A percentile compares a stretch with the other conserved stretches of the same genome.
Conservation (phyloP, 2,888 invertebrate species). For the Caenorhabditis sp. region DNA sequence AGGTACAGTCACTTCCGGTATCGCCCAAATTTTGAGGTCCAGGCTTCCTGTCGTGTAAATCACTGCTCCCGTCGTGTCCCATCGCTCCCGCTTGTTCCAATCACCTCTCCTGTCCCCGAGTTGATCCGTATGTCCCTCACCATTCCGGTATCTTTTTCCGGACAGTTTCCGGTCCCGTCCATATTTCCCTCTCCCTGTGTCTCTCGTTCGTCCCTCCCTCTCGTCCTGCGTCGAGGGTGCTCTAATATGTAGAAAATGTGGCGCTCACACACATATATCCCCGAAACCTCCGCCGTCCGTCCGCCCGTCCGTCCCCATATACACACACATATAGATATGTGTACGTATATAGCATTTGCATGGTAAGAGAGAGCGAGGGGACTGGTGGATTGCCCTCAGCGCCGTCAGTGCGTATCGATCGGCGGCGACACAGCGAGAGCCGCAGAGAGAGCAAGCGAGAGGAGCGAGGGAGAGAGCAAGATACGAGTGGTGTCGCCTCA, state of each 20-base stretch:
- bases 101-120: background rate
- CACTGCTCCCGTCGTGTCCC: background rate
- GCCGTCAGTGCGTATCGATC: constrained; percentile 53
- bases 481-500: background rate
- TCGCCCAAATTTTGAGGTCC: background rate
- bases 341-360: constrained; percentile 61
- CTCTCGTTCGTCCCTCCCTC: constrained; percentile 16
- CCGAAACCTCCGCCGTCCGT: constrained; percentile 51
- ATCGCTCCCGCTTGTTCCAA: background rate
- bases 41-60: background rate
- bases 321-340: constrained; percentile 35
- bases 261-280: constrained; percentile 57
- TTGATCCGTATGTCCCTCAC: background rate
- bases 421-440: constrained; percentile 8
- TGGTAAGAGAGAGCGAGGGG: constrained; percentile 54
- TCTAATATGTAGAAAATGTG: constrained; percentile 58
- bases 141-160: background rate
- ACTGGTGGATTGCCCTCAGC: constrained; percentile 58
- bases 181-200: constrained; percentile 21
- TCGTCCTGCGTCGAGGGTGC: constrained; percentile 23
- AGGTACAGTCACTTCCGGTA: background rate
- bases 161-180: constrained; percentile 16
- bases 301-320: constrained; percentile 23
- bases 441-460: constrained; percentile 11
- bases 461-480: constrained; percentile 17